These are phyloP conservation scores for Notarius lentiginosus DNA, from an alignment of 2,113 vertebrate species.

Conservation along the genomic window DNA sequence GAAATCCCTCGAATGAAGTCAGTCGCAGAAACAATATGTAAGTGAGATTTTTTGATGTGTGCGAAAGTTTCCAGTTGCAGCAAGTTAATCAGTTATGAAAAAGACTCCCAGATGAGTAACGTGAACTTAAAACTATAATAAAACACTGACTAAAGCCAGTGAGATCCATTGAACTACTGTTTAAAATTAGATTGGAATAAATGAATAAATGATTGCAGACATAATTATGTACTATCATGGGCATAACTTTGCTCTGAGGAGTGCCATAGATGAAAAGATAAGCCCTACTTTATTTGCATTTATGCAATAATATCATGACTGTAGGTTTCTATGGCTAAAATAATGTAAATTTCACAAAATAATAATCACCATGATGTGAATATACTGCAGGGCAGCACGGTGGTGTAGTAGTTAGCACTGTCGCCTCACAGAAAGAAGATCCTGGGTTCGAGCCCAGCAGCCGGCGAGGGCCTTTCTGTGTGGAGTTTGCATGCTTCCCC, in stretches of 20 bases:
- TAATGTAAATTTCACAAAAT: not conserved
- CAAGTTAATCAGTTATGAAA: not conserved
- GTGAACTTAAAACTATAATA: not conserved
- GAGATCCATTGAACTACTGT: not conserved
- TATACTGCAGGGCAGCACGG: not conserved
- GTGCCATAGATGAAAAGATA: not conserved
- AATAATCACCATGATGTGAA: not conserved
- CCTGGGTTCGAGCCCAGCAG: too few species aligned
- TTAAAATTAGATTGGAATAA: not conserved
- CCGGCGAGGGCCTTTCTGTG: too few species aligned
- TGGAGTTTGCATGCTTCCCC: too few species aligned
- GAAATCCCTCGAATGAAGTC: not conserved
- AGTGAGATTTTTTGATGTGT: not conserved
- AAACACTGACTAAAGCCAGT: not conserved
- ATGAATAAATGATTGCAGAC: not conserved
- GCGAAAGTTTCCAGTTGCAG: not conserved
- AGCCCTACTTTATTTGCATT: not conserved
- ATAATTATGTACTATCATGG: not conserved
- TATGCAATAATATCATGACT: not conserved
- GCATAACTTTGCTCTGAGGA: not conserved
- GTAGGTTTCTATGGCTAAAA: not conserved
- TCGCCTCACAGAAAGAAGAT: too few species aligned
- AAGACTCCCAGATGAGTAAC: not conserved
- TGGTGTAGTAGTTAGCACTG: too few species aligned
- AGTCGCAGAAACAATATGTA: not conserved